These are phyloP conservation scores for Coelinius sp. DNA, from an alignment of 2,888 invertebrate species.

Conservation along the genomic window DNA sequence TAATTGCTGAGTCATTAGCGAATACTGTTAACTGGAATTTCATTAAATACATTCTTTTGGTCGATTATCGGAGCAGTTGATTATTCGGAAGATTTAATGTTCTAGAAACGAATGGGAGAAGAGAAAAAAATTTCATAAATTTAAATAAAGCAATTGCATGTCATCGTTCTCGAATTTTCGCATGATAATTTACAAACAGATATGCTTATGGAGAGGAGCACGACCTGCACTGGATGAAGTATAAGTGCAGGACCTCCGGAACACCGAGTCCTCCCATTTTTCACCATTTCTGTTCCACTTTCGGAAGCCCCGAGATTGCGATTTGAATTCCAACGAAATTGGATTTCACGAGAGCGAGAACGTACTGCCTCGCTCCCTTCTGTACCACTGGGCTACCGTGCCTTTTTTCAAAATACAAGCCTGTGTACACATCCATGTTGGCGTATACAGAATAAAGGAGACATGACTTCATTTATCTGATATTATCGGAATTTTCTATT, in stretches of 20 bases:
- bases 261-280: neutral
- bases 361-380: constrained; percentile 37
- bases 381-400: neutral
- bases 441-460: neutral
- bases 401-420: constrained; percentile 36
- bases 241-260: constrained; percentile 3
- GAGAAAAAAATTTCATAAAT: too few relatives aligned
- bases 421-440: neutral
- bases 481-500: neutral
- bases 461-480: neutral
- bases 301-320: constrained; percentile 34
- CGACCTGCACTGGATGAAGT: neutral
- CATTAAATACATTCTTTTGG: too few relatives aligned
- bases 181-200: neutral
- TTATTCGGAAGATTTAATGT: too few relatives aligned
- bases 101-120: too few relatives aligned
- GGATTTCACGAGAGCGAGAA: constrained; percentile 45
- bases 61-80: too few relatives aligned
- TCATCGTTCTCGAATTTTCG: neutral
- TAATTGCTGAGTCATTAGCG: too few relatives aligned
- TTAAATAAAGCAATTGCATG: neutral
- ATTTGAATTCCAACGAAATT: constrained; percentile 44
- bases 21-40: too few relatives aligned
- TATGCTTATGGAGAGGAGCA: neutral
- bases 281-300: constrained; percentile 35